Base-by-base conservation (phyloP, 2,888 invertebrate genomes). In the Leptopilina syphax region DNA sequence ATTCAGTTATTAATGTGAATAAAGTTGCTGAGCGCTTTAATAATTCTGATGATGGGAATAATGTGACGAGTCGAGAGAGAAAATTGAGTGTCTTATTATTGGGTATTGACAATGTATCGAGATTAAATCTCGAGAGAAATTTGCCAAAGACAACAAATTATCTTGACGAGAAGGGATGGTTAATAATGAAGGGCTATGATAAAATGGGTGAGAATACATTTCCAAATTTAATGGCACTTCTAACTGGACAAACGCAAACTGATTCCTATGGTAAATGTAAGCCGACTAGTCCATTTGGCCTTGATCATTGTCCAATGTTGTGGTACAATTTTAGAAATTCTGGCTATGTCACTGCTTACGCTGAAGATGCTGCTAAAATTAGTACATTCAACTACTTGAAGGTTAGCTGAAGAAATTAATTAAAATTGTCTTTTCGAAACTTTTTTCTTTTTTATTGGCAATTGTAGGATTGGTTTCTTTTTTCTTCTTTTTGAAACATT, bases 151-250 rank as follows among this genome's bases (percentile, higher is more conserved):
- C 97, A 0, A 93, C 94, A 1, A 92, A 93, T 18, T 95, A 95
- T 89, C 92, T 98, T 57, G 92, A 94, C 68, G 93, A 95, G 27
- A 94, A 95, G 79, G 95, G 94, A 80, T 97, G 96, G 94, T 92
- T 96, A 66, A 95, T 95, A 81, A 93, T 96, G 90, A 94, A 95
- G 84, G 97, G 96, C 1, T 97, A 96, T 90, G 94, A 94, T 84
- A 94, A 97, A 94, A 94, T 96, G 82, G 97, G 95, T 8, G 98
- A 98, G 88, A 98, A 98, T 88, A 98, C 98, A 0, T 97, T 96
- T 88, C 97, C 98, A 0, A 98, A 98, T 92, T 92, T 98, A 76
- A 96, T 97, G 94, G 97, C 97, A 0, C 93, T 96, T 67, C 92
- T 96, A 13, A 95, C 96, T 0, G 98, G 98, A 0, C 93, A 94